These are phyloP conservation scores for Craterocephalus amniculus DNA, from an alignment of 2,797 vertebrate genomes.

Conservation along the genomic window DNA sequence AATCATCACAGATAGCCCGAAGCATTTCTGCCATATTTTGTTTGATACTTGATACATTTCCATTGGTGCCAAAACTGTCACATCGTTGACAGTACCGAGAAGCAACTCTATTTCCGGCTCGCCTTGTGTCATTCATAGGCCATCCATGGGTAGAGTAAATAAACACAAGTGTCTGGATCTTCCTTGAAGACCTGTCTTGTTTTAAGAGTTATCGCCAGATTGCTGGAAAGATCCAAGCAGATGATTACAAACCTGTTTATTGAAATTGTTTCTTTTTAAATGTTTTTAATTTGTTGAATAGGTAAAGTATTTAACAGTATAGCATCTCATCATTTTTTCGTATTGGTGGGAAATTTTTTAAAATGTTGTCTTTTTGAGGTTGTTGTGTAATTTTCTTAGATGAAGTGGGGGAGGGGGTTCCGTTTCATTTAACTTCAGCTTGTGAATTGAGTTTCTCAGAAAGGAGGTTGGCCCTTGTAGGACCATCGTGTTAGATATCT, in stretches of 20 bases:
- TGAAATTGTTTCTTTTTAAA: constrained; percentile 1
- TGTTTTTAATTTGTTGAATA: neutral
- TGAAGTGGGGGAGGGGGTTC: neutral
- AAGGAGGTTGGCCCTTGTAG: constrained; percentile 60
- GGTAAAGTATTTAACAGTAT: neutral
- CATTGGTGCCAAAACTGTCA: constrained; percentile 59
- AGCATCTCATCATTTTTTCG: neutral
- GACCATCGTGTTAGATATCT: constrained; percentile 75
- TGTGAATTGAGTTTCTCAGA: constrained; percentile 77
- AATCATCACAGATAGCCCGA: constrained; percentile 59
- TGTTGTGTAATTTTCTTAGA: constrained; percentile 14
- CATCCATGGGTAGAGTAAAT: constrained; percentile 48
- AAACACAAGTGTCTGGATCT: constrained; percentile 45
- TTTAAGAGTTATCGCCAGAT: constrained; percentile 13
- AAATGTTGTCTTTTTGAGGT: neutral
- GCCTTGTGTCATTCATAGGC: constrained; percentile 37
- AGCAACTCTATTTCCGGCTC: constrained; percentile 72
- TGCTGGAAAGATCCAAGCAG: neutral
- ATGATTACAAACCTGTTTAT: neutral
- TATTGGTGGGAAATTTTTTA: neutral
- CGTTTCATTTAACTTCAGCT: constrained; percentile 58
- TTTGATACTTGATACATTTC: constrained; percentile 71
- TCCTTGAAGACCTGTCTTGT: constrained; percentile 9
- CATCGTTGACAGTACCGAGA: constrained; percentile 77
- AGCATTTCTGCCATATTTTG: constrained; percentile 74